Base-by-base conservation (phyloP, 2,888 invertebrate genomes). In the Poecilus cupreus region DNA sequence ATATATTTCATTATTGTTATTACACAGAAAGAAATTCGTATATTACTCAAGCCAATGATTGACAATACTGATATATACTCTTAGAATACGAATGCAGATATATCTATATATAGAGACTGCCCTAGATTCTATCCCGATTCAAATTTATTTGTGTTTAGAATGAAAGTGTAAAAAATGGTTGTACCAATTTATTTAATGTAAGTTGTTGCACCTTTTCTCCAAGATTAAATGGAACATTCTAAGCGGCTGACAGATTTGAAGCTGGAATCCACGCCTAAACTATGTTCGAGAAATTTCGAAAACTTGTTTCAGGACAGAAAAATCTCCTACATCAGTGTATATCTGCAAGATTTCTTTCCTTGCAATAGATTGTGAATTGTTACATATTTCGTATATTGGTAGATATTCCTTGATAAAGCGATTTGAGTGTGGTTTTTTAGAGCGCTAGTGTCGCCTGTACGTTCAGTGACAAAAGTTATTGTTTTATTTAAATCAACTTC, bases 121-220 rank as follows among this genome's bases (percentile, higher is more conserved):
- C 54, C 54, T 54, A 54, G 54, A 22, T 54, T 54, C 54, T 8
- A 54, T 22, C 54, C 22, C 20, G 54, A 54, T 54, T 54, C n/a
- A 18, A 54, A 54, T 54, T 13, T 22, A 54, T 54, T 54, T 54
- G 16, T 11, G 51, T 54, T 49, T 54, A 54, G 51, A 43, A 54
- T 20, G 51, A 54, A 54, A 54, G 51, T 54, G 51, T 54, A 54
- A 54, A 54, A 54, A 54, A 54, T 22, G 11, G 2, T 10, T 22
- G 54, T 54, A 54, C 22, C 18, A 54, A 54, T 54, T 54, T 54
- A 54, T 54, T 22, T 54, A 8, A 54, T 22, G 43, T 32, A 1
- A 16, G 49, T 49, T 16, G 49, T 20, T 54, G 22, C 20, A 43
- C 43, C 2, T 43, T 54, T 54, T 54, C 54, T 11, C 10, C 3